phyloP scores from a whole-genome alignment of 1,140 invertebrate genomes.

The Physella acuta region DNA sequence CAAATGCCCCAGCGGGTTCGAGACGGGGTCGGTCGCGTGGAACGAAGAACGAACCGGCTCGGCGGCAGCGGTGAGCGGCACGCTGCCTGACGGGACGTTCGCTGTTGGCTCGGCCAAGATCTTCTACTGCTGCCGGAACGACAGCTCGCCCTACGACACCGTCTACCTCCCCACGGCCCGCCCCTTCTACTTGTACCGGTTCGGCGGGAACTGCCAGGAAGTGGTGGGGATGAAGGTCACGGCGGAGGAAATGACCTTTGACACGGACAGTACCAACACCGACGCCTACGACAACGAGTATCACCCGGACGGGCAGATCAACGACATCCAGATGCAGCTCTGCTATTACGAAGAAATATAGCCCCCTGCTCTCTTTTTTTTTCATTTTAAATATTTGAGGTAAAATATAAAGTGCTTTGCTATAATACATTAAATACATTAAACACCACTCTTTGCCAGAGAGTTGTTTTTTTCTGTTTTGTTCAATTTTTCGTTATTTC shows the following conservation, averaged over 20 bases:
- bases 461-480: too few relatives aligned
- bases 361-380: too few relatives aligned
- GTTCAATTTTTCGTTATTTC: too few relatives aligned
- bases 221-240: not conserved
- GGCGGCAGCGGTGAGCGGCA: not conserved
- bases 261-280: slow-evolving; percentile 1
- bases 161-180: slow-evolving; percentile 4
- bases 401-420: too few relatives aligned
- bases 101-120: not conserved
- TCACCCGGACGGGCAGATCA: slow-evolving; percentile 1
- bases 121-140: slow-evolving; percentile 7
- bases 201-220: slow-evolving; percentile 1
- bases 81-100: not conserved
- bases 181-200: slow-evolving; percentile 11
- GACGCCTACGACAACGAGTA: not conserved
- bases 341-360: slow-evolving; percentile 14
- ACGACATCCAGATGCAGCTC: not conserved
- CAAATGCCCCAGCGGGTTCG: slow-evolving; percentile 1
- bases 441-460: too few relatives aligned
- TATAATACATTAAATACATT: too few relatives aligned
- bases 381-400: too few relatives aligned
- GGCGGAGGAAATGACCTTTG: slow-evolving; percentile 2
- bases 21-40: not conserved
- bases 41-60: not conserved
- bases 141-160: not conserved